Base-by-base conservation (phyloP, 2,113 vertebrate species). In the Lota lota region DNA sequence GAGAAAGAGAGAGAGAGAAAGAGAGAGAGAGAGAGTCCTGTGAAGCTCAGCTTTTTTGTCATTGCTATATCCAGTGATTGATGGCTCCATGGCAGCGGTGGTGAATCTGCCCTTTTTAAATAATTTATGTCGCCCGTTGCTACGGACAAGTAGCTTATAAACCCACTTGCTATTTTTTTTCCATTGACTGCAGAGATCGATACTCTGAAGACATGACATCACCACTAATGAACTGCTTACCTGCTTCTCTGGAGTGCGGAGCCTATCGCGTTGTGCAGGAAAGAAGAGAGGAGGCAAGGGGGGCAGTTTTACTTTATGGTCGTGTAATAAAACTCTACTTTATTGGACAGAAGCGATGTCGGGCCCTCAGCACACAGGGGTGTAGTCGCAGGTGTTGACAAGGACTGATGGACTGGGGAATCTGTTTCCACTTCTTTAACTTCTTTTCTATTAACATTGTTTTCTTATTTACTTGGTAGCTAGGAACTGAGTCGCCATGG, bases 51-150 rank as follows among this genome's bases (percentile, higher is more conserved):
- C 85, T 88, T 97, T 96, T 98, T 97, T 97, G 95, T 96, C 94
- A 94, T 93, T 92, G 94, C 94, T 94, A 95, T 95, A 95, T 95
- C 92, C 92, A 92, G 93, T 99, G 97, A 98, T 98, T 98, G 97
- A 99, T 98, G 94, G 96, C 94, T 98, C 93, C 92, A 92, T 96
- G 95, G 96, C 94, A 92, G 93, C 94, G 95, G 93, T 94, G 95
- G 93, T 92, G 94, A 94, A 94, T 93, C 93, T 98, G 96, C 94
- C 97, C 97, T 99, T 99, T 98, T 98, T 99, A 96, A 99, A 99
- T 99, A 99, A 99, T 99, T 95, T 95, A 99, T 98, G 93, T 96
- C 93, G 94, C 94, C 89, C 95, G 95, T 95, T 90, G 94, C 96
- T 93, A 92, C 92, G 94, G 95, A 91, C 88, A 93, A 96, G 94